Base-by-base conservation (phyloP, 2,888 invertebrate species). In the Serripes groenlandicus region DNA sequence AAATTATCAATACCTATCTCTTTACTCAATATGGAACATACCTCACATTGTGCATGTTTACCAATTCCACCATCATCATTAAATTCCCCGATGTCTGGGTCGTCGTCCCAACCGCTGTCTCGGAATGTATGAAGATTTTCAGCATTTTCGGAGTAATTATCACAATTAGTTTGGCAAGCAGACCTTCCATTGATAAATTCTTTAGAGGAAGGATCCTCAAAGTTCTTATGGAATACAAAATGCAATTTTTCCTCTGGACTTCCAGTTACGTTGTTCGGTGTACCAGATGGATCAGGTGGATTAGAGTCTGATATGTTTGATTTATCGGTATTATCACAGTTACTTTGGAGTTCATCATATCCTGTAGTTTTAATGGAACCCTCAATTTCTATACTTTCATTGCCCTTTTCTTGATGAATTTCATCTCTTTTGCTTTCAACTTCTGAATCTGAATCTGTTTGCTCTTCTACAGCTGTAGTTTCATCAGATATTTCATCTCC, bases 101-200 rank as follows among this genome's bases (percentile, higher is more conserved):
- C 49, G 28, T 18, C 37, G 21, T 78, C 70, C 42, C 56, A 26
- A 28, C 35, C 75, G n/a, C 15, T 70, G 34, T 37, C 23, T 23
- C 66, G 75, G 75, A 80, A 75, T 80, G 80, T 75, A 32, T 42
- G 23, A 37, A 56, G 49, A 42, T 64, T 64, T 58, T 75, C 72
- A 71, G 58, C 42, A 42, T 49, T 71, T 28, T 37, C 18, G 32
- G 34, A 21, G 18, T 32, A 49, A 30, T 42, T 78, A 78, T 82
- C 78, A 82, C 78, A 75, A 62, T 60, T 52, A 42, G 58, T 23
- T 7, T 32, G 76, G 34, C 42, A 66, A 52, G 35, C 60, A 21
- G 52, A 69, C 18, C 49, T 49, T 28, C 35, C 37, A n/a, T 42
- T 28, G 9, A n/a, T 4, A 35, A 66, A 66, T 42, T 64, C 52